Evolutionary conservation across 2,888 invertebrate genomes (phyloP).

Genomic region (Mythimna vitellina): DNA sequence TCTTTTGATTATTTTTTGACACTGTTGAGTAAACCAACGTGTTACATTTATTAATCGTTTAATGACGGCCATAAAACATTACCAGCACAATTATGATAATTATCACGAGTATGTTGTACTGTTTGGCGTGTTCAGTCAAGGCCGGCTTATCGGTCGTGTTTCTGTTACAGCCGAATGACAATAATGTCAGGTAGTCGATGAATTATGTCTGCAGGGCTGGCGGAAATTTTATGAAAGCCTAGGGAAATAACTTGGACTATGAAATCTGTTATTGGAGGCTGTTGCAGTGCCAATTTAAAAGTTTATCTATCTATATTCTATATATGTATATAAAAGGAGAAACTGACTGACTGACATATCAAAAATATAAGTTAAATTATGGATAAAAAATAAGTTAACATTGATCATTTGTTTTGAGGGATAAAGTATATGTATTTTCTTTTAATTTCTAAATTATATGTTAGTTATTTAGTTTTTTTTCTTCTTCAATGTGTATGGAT

Average conservation of each 20-base stretch:
- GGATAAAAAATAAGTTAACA: too few species aligned
- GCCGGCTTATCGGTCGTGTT: constrained; percentile 47
- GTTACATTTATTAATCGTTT: constrained; percentile 29
- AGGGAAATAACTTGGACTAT: neutral
- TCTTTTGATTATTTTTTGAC: neutral
- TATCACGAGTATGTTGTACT: constrained; percentile 20
- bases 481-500: too few species aligned
- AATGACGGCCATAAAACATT: constrained; percentile 14
- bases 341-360: too few species aligned
- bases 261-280: neutral
- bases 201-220: constrained; percentile 14
- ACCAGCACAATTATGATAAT: constrained; percentile 22
- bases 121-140: constrained; percentile 44
- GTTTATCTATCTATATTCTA: neutral
- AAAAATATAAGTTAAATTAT: too few species aligned
- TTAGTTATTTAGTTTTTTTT: too few species aligned
- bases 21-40: neutral
- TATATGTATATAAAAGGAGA: too few species aligned
- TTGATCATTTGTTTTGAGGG: too few species aligned
- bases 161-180: constrained; percentile 14
- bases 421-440: too few species aligned
- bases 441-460: too few species aligned
- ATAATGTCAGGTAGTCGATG: constrained; percentile 17
- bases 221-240: neutral
- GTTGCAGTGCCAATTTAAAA: neutral